phyloP scores from a whole-genome alignment of 2,113 vertebrate species.

The Ptyas mucosa region DNA sequence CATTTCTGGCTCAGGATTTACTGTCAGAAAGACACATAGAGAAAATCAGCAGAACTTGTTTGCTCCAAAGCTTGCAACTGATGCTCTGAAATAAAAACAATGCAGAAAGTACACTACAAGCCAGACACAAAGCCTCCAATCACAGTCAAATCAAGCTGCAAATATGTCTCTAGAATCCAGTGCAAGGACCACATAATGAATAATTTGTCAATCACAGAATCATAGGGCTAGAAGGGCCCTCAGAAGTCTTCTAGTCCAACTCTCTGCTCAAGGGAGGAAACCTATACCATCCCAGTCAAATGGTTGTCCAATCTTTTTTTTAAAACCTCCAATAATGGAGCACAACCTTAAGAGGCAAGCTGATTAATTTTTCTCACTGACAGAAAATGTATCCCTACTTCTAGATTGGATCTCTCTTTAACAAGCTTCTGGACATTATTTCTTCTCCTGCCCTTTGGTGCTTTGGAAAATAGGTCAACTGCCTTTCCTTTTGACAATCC shows the following conservation, averaged over 20 bases:
- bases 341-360: background rate
- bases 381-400: background rate
- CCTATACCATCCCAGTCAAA: background rate
- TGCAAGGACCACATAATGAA: background rate
- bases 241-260: background rate
- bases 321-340: background rate
- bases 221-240: background rate
- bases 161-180: background rate
- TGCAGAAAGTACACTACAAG: background rate
- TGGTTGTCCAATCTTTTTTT: background rate
- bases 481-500: background rate
- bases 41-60: background rate
- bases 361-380: background rate
- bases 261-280: background rate
- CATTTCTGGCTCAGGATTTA: background rate
- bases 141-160: background rate
- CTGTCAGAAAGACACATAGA: background rate
- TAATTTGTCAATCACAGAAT: background rate
- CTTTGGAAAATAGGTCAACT: background rate
- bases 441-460: background rate
- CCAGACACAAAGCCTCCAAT: background rate
- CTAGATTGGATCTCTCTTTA: background rate
- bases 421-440: background rate
- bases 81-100: background rate
- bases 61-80: background rate